Evolutionary conservation across 2,797 vertebrate genomes (phyloP).

Genomic region (Chanos chanos): DNA sequence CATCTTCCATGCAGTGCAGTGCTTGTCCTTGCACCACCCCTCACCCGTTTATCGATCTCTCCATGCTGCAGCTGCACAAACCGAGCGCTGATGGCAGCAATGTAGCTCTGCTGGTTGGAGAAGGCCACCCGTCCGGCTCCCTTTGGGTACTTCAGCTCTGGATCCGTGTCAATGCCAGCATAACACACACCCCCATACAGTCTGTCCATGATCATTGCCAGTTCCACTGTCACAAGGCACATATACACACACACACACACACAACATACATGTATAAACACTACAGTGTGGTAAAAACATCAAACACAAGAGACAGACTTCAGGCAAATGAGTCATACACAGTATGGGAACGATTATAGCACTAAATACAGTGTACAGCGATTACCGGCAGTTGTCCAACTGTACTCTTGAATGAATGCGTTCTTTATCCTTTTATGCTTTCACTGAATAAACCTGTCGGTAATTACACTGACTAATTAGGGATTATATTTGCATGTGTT

Average conservation of each 20-base stretch:
- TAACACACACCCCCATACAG: conserved; percentile 98
- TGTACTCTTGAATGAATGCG: no score
- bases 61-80: conserved; percentile 99
- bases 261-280: neutral
- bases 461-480: no score
- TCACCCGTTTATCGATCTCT: conserved; percentile 99
- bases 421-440: no score
- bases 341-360: neutral
- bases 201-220: conserved; percentile 99
- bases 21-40: conserved; percentile 39
- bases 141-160: conserved; percentile 98
- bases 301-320: neutral
- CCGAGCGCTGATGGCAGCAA: conserved; percentile 99
- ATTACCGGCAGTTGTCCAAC: neutral
- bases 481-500: no score
- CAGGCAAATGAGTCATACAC: neutral
- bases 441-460: no score
- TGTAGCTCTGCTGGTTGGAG: conserved; percentile 99
- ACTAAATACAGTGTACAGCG: neutral
- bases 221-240: conserved; percentile 80
- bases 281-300: neutral
- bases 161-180: conserved; percentile 97
- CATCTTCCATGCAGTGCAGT: neutral
- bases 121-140: conserved; percentile 97
- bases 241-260: conserved; percentile 6